Conservation (phyloP, 2,888 invertebrate genomes). For the Drosophila eohydei region DNA sequence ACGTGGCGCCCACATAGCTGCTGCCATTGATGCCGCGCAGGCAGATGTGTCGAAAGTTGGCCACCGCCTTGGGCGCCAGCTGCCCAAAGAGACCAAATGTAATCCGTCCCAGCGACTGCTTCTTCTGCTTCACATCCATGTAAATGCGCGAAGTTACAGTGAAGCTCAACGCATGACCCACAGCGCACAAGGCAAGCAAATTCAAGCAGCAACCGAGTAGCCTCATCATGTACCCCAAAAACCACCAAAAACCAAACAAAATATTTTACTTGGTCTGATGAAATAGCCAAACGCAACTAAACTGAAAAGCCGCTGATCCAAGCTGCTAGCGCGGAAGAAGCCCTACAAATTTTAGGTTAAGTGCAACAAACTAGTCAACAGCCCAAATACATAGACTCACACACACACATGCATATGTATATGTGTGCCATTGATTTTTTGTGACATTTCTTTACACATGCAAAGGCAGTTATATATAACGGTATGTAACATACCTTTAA, state of each 20-base stretch:
- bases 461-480: neutral
- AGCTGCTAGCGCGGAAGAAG: conserved; percentile 37
- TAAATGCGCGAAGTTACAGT: conserved; percentile 87
- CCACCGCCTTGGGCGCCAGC: conserved; percentile 92
- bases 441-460: conserved; percentile 1
- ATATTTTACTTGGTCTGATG: conserved; percentile 36
- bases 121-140: conserved; percentile 92
- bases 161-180: conserved; percentile 73
- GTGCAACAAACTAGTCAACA: conserved; percentile 62
- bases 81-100: conserved; percentile 94
- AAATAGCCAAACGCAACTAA: conserved; percentile 59
- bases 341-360: conserved; percentile 71
- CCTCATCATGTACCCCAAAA: conserved; percentile 49
- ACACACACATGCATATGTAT: neutral
- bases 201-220: conserved; percentile 40
- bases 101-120: conserved; percentile 90
- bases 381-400: conserved; percentile 1
- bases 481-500: neutral
- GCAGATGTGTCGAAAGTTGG: conserved; percentile 94
- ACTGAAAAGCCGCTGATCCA: conserved; percentile 26
- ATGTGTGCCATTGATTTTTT: conserved; percentile 41
- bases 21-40: conserved; percentile 90
- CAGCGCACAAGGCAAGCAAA: conserved; percentile 25
- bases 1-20: conserved; percentile 91
- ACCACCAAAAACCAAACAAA: neutral